Evolutionary conservation across 2,113 vertebrate species (phyloP).

Genomic region (Proterorhinus semilunaris): DNA sequence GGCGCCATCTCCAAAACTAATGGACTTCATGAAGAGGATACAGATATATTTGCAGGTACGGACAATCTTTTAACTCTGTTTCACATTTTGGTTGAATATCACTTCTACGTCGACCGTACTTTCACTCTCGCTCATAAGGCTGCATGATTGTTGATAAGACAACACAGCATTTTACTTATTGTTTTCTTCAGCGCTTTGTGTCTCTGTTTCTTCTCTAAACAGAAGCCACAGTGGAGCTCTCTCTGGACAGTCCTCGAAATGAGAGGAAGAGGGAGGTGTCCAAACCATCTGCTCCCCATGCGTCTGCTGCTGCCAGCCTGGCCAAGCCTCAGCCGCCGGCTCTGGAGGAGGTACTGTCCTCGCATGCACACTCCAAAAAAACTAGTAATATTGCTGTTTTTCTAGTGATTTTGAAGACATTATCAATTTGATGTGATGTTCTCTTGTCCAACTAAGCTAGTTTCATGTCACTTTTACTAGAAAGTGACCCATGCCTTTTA

Average conservation of each 20-base stretch:
- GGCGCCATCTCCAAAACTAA: constrained; percentile 80
- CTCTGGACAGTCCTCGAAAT: constrained; percentile 84
- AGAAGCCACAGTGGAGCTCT: constrained; percentile 95
- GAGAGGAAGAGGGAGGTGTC: constrained; percentile 81
- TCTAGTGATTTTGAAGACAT: background rate
- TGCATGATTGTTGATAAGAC: too few species aligned
- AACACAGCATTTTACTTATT: too few species aligned
- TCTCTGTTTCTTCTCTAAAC: constrained; percentile 4
- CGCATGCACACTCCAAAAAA: background rate
- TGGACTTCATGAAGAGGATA: constrained; percentile 82
- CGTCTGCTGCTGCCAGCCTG: constrained; percentile 71
- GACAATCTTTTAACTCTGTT: background rate
- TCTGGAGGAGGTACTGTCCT: constrained; percentile 83
- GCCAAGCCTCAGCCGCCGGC: constrained; percentile 72
- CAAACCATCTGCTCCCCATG: constrained; percentile 67
- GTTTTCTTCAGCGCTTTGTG: background rate
- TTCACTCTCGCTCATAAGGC: too few species aligned
- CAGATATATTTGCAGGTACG: constrained; percentile 90
- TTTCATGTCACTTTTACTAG: background rate
- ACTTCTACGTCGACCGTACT: too few species aligned
- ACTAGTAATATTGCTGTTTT: background rate
- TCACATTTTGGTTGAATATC: too few species aligned
- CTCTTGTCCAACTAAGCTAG: too few species aligned
- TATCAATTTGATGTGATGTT: too few species aligned
- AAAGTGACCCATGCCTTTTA: too few species aligned